Base-by-base conservation (phyloP, 1,140 invertebrate species). In the Vanessa atalanta region DNA sequence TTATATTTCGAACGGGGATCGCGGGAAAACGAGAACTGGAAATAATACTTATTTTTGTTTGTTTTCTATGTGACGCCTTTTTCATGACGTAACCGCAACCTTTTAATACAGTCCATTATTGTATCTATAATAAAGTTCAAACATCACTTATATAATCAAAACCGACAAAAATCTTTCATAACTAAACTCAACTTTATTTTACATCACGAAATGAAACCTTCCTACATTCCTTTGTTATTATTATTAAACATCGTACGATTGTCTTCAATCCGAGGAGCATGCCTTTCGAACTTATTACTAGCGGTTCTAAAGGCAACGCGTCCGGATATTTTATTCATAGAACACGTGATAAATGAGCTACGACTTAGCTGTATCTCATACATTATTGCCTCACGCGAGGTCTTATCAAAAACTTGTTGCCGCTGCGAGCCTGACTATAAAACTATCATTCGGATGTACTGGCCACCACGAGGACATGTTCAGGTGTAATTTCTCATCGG, bases 381-480 rank as follows among this genome's bases (percentile, higher is more conserved):
- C 87, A 92, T 92, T 92, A 88, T 86, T 81, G 83, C 82, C 81
- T 86, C 85, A 88, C 84, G 85, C 84, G 84, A 84, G 79, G 81
- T 80, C 83, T 89, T 91, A 90, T 91, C 89, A 88, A 87, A 89
- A 89, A 89, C 89, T 88, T 83, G 88, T 91, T 89, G 83, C 84
- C 80, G 83, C 82, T 78, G 82, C 75, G 76, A 82, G 82, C 66
- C 79, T 77, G 79, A 70, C 84, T 81, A 80, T 80, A 85, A 83
- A 81, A 85, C 82, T 81, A 88, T 84, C 86, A 82, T 78, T 84
- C 80, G 76, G 78, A 70, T 78, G 75, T 68, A 74, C 77, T 79
- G 80, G 77, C 81, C 81, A 85, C 84, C 82, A 82, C 78, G 75
- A 79, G 76, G 80, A 86, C 82, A 86, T 80, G 85, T 83, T 85